Percentiles rank a stretch among this genome's conserved stretches.
These are phyloP conservation scores for Mesembrinibis cayennensis DNA, from an alignment of 2,113 vertebrate genomes.

Conservation along the genomic window DNA sequence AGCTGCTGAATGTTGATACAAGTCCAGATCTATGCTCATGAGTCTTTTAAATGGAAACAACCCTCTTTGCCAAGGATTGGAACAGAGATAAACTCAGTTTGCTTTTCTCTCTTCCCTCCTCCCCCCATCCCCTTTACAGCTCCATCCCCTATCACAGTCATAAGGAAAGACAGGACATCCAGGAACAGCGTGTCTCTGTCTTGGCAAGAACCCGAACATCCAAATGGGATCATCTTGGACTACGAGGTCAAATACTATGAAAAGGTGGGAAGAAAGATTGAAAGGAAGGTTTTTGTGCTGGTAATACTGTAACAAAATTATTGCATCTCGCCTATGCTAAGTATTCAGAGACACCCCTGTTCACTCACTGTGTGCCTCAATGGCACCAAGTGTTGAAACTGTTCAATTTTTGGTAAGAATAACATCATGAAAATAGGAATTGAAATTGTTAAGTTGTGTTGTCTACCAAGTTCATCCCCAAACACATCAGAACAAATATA, in stretches of 20 bases:
- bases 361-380: not conserved
- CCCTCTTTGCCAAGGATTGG: constrained; percentile 38
- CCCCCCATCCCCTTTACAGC: constrained; percentile 71
- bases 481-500: not conserved
- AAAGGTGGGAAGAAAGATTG: constrained; percentile 83
- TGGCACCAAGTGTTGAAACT: not conserved
- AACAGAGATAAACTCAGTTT: constrained; percentile 49
- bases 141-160: constrained; percentile 89
- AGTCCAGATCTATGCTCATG: constrained; percentile 57
- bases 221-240: constrained; percentile 97
- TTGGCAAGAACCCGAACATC: constrained; percentile 95
- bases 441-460: not conserved
- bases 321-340: not conserved
- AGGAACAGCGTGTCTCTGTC: constrained; percentile 93
- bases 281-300: not conserved
- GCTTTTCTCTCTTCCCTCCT: constrained; percentile 23
- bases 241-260: constrained; percentile 99
- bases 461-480: not conserved
- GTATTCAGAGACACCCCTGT: not conserved
- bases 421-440: not conserved
- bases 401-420: not conserved
- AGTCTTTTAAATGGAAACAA: constrained; percentile 53
- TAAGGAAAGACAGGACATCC: constrained; percentile 93
- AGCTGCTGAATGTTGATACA: constrained; percentile 65
- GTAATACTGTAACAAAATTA: not conserved